A percentile compares a stretch with the other conserved stretches of the same genome.
Conservation (phyloP, 2,888 invertebrate species). For the Urechis unicinctus region DNA sequence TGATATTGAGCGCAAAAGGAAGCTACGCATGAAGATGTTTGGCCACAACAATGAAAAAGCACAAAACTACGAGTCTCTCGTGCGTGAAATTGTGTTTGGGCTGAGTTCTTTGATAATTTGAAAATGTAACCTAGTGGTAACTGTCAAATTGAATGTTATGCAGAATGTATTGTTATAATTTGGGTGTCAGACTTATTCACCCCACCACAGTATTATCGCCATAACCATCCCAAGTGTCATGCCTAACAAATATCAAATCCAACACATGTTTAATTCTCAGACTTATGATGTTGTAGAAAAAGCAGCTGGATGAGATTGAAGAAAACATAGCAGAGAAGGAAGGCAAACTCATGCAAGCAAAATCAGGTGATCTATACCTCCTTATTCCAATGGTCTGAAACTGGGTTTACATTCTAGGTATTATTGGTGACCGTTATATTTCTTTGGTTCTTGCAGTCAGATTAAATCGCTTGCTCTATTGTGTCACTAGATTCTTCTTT, state of each 20-base stretch:
- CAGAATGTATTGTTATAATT: too few species aligned
- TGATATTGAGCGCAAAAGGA: conserved; percentile 77
- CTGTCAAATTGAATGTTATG: too few species aligned
- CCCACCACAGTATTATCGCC: too few species aligned
- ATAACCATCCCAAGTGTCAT: too few species aligned
- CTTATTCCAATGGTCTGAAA: too few species aligned
- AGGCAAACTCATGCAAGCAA: conserved; percentile 50
- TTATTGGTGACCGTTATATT: too few species aligned
- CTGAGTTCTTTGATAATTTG: too few species aligned
- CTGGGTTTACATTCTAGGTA: too few species aligned
- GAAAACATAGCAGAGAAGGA: conserved; percentile 61
- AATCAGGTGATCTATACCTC: conserved; percentile 33
- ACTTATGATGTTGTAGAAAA: conserved; percentile 53
- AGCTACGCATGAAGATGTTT: conserved; percentile 64
- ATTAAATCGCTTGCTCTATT: neutral
- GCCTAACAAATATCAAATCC: too few species aligned
- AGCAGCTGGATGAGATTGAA: conserved; percentile 57
- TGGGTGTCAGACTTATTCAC: too few species aligned
- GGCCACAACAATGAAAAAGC: conserved; percentile 51
- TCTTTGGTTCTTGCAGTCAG: too few species aligned
- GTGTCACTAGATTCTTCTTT: neutral
- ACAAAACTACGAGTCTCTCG: conserved; percentile 57
- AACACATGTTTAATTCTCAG: neutral
- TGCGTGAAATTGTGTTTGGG: conserved; percentile 11
- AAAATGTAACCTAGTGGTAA: too few species aligned